Conservation (phyloP, 2,113 vertebrate genomes). For the Rynchops niger region DNA sequence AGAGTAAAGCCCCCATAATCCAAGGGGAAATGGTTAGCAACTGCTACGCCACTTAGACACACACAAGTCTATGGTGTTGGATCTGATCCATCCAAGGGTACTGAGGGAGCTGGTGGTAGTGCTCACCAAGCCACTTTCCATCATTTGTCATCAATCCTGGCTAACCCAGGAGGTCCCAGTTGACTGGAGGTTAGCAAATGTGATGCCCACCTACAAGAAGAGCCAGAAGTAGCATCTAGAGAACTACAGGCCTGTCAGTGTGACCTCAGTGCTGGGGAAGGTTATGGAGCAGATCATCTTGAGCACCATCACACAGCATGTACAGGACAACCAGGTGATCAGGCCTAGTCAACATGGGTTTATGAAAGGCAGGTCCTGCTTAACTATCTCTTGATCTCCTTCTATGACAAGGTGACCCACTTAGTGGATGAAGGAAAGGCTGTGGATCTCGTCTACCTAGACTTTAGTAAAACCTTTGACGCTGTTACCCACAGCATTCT, state of each 20-base stretch:
- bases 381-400: background rate
- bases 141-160: background rate
- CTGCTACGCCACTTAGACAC: background rate
- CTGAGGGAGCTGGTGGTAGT: background rate
- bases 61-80: background rate
- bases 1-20: background rate
- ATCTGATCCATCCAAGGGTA: background rate
- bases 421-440: background rate
- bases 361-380: background rate
- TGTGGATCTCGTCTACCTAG: background rate
- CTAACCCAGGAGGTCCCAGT: background rate
- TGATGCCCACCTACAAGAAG: background rate
- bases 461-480: background rate
- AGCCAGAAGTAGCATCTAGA: background rate
- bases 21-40: background rate
- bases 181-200: background rate
- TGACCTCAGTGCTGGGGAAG: background rate
- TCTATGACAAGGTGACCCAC: background rate
- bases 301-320: background rate
- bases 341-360: background rate
- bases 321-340: background rate
- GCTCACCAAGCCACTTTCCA: background rate
- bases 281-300: background rate
- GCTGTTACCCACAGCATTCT: background rate
- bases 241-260: background rate